Conservation (phyloP, 1,140 invertebrate species). For the Cydia splendana region DNA sequence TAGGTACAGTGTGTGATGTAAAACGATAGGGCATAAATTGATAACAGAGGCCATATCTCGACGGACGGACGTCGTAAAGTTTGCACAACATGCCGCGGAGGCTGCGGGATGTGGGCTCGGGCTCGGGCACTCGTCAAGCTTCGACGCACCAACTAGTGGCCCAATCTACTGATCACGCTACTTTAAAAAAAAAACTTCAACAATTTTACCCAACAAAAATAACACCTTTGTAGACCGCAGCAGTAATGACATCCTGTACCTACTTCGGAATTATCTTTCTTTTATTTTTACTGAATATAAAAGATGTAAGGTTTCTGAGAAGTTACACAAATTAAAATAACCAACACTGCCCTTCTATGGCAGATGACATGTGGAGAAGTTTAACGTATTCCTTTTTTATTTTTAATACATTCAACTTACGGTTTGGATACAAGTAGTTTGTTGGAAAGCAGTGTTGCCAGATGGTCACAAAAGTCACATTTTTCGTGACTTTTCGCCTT, state of each 20-base stretch:
- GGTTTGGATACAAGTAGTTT: constrained; percentile 64
- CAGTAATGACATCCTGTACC: constrained; percentile 25
- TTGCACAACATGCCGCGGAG: constrained; percentile 40
- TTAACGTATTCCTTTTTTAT: constrained; percentile 18
- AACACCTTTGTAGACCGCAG: constrained; percentile 19
- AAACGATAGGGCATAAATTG: constrained; percentile 47
- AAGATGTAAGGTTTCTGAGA: not conserved
- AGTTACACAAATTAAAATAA: not conserved
- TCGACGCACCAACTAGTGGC: not conserved
- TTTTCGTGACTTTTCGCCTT: too few species aligned
- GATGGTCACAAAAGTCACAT: too few species aligned
- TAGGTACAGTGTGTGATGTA: constrained; percentile 39
- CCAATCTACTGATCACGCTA: not conserved
- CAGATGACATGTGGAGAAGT: not conserved
- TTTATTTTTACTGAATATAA: not conserved
- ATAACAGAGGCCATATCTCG: constrained; percentile 54
- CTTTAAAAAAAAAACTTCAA: constrained; percentile 4
- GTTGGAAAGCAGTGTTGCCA: too few species aligned
- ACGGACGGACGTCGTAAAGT: constrained; percentile 54
- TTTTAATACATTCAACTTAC: constrained; percentile 67
- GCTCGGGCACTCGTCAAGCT: constrained; percentile 11
- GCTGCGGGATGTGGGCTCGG: constrained; percentile 17
- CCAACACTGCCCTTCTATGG: constrained; percentile 7
- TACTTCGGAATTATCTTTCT: not conserved
- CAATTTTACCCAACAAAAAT: constrained; percentile 19